Conservation (phyloP, 1,140 invertebrate species). For the Drosophila kepulauana region DNA sequence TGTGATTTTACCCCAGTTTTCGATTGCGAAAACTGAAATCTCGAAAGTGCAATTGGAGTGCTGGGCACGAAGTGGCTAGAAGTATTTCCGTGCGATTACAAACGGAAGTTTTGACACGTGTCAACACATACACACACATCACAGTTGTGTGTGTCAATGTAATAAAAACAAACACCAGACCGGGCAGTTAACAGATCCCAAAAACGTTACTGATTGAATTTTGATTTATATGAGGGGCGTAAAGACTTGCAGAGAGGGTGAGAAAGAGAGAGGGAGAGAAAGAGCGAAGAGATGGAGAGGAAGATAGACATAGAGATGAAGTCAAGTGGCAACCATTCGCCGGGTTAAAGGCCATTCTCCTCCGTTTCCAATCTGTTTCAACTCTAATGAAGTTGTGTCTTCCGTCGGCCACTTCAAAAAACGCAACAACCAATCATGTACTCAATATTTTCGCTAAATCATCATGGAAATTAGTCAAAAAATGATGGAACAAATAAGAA, state of each 20-base stretch:
- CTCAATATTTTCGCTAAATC: constrained; percentile 63
- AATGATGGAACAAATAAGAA: constrained; percentile 44
- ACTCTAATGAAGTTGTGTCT: constrained; percentile 75
- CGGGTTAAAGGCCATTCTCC: constrained; percentile 60
- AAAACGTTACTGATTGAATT: constrained; percentile 80
- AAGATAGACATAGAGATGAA: background rate
- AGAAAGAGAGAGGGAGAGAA: background rate
- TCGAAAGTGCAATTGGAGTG: constrained; percentile 53
- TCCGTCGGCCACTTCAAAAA: constrained; percentile 73
- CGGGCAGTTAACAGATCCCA: constrained; percentile 42
- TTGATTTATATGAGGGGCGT: constrained; percentile 71
- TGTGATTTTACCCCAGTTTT: constrained; percentile 73
- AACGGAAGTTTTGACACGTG: constrained; percentile 85
- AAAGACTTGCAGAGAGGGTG: background rate
- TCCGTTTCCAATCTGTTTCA: constrained; percentile 18
- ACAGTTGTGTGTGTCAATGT: constrained; percentile 61
- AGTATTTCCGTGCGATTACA: constrained; percentile 82
- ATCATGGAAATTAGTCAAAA: constrained; percentile 76
- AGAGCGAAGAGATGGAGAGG: background rate
- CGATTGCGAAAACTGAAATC: constrained; percentile 24
- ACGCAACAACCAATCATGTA: constrained; percentile 58
- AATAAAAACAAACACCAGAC: constrained; percentile 76
- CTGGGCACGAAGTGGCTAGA: constrained; percentile 69
- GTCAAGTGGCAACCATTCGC: constrained; percentile 56
- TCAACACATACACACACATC: constrained; percentile 60